A percentile compares a stretch with the other conserved stretches of the same genome.
These are phyloP conservation scores for Leptobrachium leishanense DNA, from an alignment of 2,113 vertebrate species.

Conservation along the genomic window DNA sequence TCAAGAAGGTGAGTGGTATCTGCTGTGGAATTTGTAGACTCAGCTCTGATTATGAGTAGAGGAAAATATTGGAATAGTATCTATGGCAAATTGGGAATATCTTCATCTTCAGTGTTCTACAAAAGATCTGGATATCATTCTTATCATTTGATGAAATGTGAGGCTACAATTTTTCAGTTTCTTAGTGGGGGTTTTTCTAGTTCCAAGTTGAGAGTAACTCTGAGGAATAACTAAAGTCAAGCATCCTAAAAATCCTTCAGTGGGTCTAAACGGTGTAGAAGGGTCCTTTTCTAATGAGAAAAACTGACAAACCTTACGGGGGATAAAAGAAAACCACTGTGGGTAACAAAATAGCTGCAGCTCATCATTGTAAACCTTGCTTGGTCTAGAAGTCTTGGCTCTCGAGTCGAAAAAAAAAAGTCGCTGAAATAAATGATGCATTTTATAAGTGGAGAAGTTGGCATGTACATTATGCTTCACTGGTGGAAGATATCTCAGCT, in stretches of 20 bases:
- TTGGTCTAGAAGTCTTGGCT: conserved; percentile 44
- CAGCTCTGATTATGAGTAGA: too few species aligned
- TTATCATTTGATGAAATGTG: too few species aligned
- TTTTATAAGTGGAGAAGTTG: conserved; percentile 21
- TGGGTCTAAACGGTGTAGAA: conserved; percentile 18
- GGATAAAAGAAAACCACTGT: conserved; percentile 32
- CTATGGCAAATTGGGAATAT: too few species aligned
- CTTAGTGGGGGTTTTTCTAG: background rate
- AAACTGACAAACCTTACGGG: conserved; percentile 29
- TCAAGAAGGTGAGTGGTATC: too few species aligned
- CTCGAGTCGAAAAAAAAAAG: conserved; percentile 32
- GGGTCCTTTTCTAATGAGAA: conserved; percentile 43
- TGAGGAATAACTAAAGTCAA: conserved; percentile 5
- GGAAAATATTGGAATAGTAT: too few species aligned
- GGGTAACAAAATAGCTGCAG: conserved; percentile 35
- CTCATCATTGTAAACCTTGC: conserved; percentile 44
- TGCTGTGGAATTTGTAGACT: too few species aligned
- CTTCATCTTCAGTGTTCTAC: too few species aligned
- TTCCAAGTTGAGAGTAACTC: conserved; percentile 32
- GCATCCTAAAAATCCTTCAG: conserved; percentile 35
- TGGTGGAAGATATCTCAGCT: conserved; percentile 34
- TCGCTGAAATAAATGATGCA: conserved; percentile 42
- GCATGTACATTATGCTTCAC: conserved; percentile 28
- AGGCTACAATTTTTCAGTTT: too few species aligned
- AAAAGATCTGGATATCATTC: too few species aligned